These are phyloP conservation scores for Microtus ochrogaster DNA, from an alignment of 2,113 vertebrate species.

Conservation along the genomic window DNA sequence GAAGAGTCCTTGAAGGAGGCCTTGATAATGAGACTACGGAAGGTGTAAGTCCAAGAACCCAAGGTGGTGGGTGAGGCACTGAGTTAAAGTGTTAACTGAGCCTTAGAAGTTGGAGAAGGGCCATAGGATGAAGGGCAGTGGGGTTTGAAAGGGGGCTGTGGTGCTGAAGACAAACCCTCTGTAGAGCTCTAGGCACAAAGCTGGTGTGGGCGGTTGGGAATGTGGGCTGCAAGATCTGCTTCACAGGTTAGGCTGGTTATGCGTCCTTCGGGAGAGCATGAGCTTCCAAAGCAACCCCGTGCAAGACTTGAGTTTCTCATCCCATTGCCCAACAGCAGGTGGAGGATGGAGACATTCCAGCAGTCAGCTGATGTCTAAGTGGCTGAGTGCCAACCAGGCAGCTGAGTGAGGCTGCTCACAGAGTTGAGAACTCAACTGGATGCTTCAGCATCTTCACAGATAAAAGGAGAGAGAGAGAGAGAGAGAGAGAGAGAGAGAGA, in stretches of 20 bases:
- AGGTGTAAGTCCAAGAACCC: too few relatives aligned
- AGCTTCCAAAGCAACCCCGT: background rate
- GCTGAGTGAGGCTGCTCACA: background rate
- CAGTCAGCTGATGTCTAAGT: background rate
- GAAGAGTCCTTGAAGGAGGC: background rate
- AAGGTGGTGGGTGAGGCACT: background rate
- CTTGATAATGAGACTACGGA: background rate
- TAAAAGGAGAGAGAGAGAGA: too few relatives aligned
- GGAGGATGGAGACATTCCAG: background rate
- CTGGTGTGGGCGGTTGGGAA: background rate
- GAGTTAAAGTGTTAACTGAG: background rate
- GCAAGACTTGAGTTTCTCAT: background rate
- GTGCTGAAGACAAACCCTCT: too few relatives aligned
- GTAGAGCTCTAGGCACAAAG: background rate
- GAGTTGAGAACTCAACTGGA: background rate
- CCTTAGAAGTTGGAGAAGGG: too few relatives aligned
- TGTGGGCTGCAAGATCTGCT: background rate
- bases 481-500: background rate
- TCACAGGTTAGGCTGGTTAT: conserved; percentile 51
- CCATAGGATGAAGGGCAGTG: too few relatives aligned
- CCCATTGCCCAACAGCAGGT: background rate
- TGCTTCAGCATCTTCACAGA: background rate
- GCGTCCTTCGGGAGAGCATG: background rate
- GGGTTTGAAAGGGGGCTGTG: background rate
- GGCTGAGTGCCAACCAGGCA: background rate